Evolutionary conservation across 2,797 vertebrate genomes (phyloP), one percentile per base, ranked within the genome.

Genomic region (Chelmon rostratus): DNA sequence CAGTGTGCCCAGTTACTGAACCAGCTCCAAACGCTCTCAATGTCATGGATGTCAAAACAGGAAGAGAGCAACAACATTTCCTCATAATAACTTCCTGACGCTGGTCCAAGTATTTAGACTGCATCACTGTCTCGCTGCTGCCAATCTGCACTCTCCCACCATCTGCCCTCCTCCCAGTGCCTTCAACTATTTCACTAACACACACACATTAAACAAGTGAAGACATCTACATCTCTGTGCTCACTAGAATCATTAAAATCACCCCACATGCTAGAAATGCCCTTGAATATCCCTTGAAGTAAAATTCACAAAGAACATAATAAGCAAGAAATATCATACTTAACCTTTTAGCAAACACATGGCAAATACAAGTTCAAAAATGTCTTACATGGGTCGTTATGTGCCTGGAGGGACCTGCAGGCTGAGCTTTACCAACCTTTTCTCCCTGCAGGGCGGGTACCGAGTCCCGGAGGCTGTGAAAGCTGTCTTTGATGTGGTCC

Each of bases 401-500:
- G 78, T 59, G 52, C 69, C 61, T 71, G 86, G 61, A 42, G 50
- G 70, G 50, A 87, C 76, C 78, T 76, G 84, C 87, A 71, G 73
- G 76, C 77, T 82, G 87, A 70, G 84, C 91, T 79, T 82, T 85
- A 96, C 96, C 96, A 94, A 99, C 98, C 98, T 99, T 99, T 96
- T 99, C 98, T 92, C 98, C 98, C 93, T 99, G 98, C 92, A 99
- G 96, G 49, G 98, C 96, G 47, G 98, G 98, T 83, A 99, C 98
- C 0, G 98, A 99, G 93, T 99, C 98, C 85, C 98, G 97, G 88
- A 99, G 95, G 96, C 98, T 98, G 95, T 99, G 98, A 95, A 99
- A 99, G 94, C 98, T 99, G 96, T 99, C 98, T 96, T 99, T 99
- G 96, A 99, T 99, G 96, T 99, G 98, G 96, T 99, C 98, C 96